phyloP scores from a whole-genome alignment of 2,797 vertebrate genomes.

The Pipistrellus pygmaeus region DNA sequence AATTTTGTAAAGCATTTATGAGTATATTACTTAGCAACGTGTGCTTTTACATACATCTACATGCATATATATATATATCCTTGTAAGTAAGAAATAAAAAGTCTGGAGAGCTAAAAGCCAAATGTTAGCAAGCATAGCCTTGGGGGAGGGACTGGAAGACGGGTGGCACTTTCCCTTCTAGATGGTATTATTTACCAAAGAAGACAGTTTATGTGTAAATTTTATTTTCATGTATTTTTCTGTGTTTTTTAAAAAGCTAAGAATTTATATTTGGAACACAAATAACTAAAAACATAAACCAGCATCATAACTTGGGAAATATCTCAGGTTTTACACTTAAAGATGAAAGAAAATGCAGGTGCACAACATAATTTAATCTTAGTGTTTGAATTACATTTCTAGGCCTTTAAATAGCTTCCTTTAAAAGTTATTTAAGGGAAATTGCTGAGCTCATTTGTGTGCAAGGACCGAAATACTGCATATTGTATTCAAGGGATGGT shows the following conservation, averaged over 20 bases:
- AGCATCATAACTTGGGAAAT: not conserved
- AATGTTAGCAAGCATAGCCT: not conserved
- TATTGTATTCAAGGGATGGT: not conserved
- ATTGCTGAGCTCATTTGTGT: not conserved
- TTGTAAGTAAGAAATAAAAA: constrained; percentile 1
- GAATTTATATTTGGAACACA: not conserved
- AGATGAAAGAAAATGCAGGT: constrained; percentile 55
- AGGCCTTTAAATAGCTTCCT: constrained; percentile 31
- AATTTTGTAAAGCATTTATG: not conserved
- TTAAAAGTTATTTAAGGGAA: constrained; percentile 39
- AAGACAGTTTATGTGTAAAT: not conserved
- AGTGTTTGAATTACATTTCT: constrained; percentile 16
- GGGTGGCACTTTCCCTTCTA: not conserved
- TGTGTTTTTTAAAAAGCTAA: not conserved
- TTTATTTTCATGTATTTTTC: constrained; percentile 38
- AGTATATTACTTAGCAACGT: not conserved
- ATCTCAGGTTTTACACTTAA: constrained; percentile 32
- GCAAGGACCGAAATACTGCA: not conserved
- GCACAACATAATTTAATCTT: not conserved
- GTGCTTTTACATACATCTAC: not conserved
- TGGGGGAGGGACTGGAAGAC: not conserved
- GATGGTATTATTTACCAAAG: not conserved
- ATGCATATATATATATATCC: not conserved
- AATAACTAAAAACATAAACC: not conserved
- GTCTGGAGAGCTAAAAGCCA: not conserved